Conservation (phyloP, 2,888 invertebrate genomes). For the Diarsia mendica region DNA sequence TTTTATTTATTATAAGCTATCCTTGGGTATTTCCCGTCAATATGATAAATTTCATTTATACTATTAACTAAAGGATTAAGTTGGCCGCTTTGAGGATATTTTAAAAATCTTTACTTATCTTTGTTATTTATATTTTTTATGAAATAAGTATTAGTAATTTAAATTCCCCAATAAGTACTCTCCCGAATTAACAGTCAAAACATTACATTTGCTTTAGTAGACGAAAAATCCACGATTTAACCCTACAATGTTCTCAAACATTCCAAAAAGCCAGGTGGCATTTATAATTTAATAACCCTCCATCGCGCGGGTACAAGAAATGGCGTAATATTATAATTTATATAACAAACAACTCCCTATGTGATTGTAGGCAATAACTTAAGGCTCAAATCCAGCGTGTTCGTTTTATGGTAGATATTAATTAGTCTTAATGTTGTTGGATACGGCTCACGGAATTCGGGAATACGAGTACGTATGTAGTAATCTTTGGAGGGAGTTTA, state of each 20-base stretch:
- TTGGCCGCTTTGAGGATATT: background rate
- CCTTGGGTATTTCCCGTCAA: background rate
- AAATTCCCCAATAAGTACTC: background rate
- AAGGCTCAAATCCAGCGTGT: constrained; percentile 55
- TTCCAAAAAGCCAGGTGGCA: constrained; percentile 27
- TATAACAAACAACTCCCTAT: constrained; percentile 53
- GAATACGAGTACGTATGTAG: constrained; percentile 6
- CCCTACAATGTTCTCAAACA: constrained; percentile 5
- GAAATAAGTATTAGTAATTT: background rate
- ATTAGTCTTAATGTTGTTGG: constrained; percentile 58
- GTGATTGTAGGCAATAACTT: constrained; percentile 66
- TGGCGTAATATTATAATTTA: constrained; percentile 39
- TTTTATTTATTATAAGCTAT: background rate
- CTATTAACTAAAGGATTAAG: background rate
- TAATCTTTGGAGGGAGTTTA: constrained; percentile 12
- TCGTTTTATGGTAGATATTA: constrained; percentile 69
- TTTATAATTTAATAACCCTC: constrained; percentile 46
- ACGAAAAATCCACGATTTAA: background rate
- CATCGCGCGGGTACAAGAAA: constrained; percentile 31
- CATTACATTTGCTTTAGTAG: background rate
- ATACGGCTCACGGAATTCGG: constrained; percentile 26
- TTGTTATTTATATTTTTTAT: background rate
- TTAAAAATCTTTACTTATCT: background rate
- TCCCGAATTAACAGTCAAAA: background rate
- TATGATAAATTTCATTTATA: background rate